Evolutionary conservation across 2,113 vertebrate species (phyloP), one percentile per base, ranked within the genome.

Genomic region (Phylloscopus whistleri): DNA sequence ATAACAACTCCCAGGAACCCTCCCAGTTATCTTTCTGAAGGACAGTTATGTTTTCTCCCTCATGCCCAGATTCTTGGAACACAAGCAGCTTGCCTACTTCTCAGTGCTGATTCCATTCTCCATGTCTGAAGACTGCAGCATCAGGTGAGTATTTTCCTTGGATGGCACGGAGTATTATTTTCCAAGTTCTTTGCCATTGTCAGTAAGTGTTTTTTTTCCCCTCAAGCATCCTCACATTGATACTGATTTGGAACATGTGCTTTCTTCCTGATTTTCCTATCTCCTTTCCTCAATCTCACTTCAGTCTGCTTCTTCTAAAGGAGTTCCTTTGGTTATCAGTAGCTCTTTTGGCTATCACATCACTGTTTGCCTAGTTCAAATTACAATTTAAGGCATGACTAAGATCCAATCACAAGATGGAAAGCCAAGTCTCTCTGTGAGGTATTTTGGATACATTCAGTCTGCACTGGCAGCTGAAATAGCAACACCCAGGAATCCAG

Each of bases 401-500:
- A 72, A 69, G 49, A 82, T 85, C 70, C 84, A 85, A 51, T 51
- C 74, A 63, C 85, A 62, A 21, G 75, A 62, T 1, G 13, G 78
- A 59, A 87, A 87, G 69, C 74, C 22, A 24, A 8, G 41, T 41
- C 14, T 89, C 48, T 33, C 58, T n/a, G 3, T 4, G 22, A 87
- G 67, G 13, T 94, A 69, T 69, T 95, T 39, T 58, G 81, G 62
- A 89, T 31, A 79, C 58, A 48, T 9, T 10, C 0, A 94, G 72
- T 8, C 78, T 74, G 70, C 46, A 41, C 35, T 78, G 64, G 94
- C 79, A 94, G 72, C 1, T 27, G 82, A 88, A 94, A 63, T 7
- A 88, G 87, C 88, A 94, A 87, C 85, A 95, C 72, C 86, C 19
- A 66, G 73, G 88, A 89, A 93, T 80, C 70, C 76, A 77, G 75